These are phyloP conservation scores for Urosaurus nigricauda DNA, from an alignment of 2,797 vertebrate genomes.

Conservation along the genomic window DNA sequence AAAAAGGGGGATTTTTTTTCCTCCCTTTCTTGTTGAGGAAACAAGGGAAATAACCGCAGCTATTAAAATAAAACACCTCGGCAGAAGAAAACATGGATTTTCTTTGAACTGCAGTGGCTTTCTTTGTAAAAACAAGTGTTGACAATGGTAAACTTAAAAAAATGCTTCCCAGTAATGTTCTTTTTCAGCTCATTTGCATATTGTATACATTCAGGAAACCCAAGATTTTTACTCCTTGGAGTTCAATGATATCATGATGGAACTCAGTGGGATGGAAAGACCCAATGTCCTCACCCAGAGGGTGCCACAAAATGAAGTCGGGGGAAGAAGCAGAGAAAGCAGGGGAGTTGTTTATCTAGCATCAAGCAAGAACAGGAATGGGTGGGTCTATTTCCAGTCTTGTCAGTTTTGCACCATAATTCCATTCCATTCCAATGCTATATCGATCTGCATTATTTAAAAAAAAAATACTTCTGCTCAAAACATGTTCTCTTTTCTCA, in stretches of 20 bases:
- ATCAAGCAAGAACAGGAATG: background rate
- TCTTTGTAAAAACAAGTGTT: background rate
- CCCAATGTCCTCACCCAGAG: background rate
- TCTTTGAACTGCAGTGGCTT: background rate
- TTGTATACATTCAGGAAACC: background rate
- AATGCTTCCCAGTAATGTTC: background rate
- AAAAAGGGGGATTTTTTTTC: constrained; percentile 45
- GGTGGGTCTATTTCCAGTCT: no score
- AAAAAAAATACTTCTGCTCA: no score
- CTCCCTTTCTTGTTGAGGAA: constrained; percentile 55
- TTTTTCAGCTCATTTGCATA: background rate
- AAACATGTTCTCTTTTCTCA: no score
- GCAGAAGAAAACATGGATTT: constrained; percentile 57
- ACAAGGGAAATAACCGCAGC: constrained; percentile 48
- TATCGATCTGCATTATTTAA: no score
- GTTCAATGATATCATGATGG: background rate
- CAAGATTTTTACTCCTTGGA: background rate
- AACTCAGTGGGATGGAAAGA: background rate
- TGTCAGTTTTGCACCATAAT: no score
- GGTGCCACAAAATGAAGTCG: background rate
- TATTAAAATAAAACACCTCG: constrained; percentile 50
- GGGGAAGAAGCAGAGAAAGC: background rate
- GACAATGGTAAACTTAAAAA: background rate
- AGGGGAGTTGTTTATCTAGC: background rate
- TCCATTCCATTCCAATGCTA: no score